Evolutionary conservation across 2,888 invertebrate genomes (phyloP).

Genomic region (Netelia virgata): DNA sequence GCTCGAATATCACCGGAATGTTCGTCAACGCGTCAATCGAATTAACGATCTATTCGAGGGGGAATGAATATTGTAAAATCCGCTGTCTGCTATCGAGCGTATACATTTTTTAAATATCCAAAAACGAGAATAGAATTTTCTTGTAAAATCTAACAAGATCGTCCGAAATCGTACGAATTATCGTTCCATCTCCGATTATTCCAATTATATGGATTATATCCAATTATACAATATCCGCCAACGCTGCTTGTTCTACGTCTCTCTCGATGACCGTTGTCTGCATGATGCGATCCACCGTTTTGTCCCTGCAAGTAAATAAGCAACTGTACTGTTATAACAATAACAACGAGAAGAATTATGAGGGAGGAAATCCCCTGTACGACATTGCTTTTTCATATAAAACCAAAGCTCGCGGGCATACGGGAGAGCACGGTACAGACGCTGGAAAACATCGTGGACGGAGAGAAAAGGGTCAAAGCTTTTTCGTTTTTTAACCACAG

Average conservation of each 20-base stretch:
- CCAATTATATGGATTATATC: too few relatives aligned
- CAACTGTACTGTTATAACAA: conserved; percentile 61
- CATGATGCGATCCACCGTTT: conserved; percentile 70
- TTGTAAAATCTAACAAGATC: background rate
- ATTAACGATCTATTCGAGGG: conserved; percentile 35
- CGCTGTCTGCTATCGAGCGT: conserved; percentile 14
- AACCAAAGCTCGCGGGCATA: conserved; percentile 45
- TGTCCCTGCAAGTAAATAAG: conserved; percentile 71
- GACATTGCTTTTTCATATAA: conserved; percentile 70
- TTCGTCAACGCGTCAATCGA: conserved; percentile 27
- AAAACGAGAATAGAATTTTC: background rate
- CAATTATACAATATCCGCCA: background rate
- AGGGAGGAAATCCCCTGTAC: conserved; percentile 69
- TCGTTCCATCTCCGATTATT: background rate
- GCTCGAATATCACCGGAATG: conserved; percentile 28
- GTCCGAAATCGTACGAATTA: background rate
- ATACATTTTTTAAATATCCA: conserved; percentile 14
- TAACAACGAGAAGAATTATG: conserved; percentile 71
- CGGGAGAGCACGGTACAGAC: background rate
- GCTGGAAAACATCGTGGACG: conserved; percentile 12
- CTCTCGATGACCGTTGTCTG: conserved; percentile 65
- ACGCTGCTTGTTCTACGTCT: background rate
- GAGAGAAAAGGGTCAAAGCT: conserved; percentile 53
- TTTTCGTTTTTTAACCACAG: conserved; percentile 64
- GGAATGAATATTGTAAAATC: conserved; percentile 48